Percentiles rank a stretch among this genome's conserved stretches.
Evolutionary conservation across 2,797 vertebrate genomes (phyloP).

Genomic region (Bradypodion pumilum): DNA sequence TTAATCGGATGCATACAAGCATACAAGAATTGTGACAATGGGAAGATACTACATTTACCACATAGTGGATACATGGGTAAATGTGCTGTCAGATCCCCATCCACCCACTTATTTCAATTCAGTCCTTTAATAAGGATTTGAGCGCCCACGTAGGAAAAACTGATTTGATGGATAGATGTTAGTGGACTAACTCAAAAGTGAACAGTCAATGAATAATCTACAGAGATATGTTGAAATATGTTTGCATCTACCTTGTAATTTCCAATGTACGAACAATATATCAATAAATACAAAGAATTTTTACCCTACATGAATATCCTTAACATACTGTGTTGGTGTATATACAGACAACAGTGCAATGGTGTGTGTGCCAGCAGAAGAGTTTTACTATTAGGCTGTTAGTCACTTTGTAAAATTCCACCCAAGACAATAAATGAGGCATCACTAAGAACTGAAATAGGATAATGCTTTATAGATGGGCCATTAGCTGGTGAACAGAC

Average conservation of each 20-base stretch:
- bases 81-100: not conserved
- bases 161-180: not conserved
- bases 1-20: too few species aligned
- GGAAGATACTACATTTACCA: too few species aligned
- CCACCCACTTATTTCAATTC: too few species aligned
- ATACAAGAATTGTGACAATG: too few species aligned
- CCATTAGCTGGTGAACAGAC: constrained; percentile 31
- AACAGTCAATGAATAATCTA: not conserved
- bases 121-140: not conserved
- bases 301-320: not conserved
- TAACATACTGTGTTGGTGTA: not conserved
- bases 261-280: too few species aligned
- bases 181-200: not conserved
- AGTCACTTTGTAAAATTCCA: constrained; percentile 17
- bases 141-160: not conserved
- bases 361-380: constrained; percentile 6
- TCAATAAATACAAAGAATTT: not conserved
- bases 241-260: too few species aligned
- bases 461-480: constrained; percentile 34
- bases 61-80: too few species aligned
- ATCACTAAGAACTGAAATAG: constrained; percentile 26
- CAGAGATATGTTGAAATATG: too few species aligned
- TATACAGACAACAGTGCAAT: constrained; percentile 3
- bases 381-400: constrained; percentile 23
- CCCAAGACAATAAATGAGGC: constrained; percentile 27